Conservation (phyloP, 2,888 invertebrate species). For the Drosophila buzzatii region DNA sequence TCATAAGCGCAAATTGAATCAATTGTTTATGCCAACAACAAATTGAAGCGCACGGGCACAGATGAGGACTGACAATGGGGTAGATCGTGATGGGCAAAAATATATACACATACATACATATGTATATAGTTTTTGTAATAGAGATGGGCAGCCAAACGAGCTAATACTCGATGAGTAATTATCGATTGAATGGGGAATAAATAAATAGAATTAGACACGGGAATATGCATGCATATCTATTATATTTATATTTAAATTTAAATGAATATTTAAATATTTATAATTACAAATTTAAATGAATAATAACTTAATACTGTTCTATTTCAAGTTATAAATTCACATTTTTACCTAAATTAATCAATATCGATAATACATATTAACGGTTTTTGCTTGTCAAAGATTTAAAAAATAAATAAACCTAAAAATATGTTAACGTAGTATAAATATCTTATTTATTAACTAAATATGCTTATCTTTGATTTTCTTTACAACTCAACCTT, state of each 20-base stretch:
- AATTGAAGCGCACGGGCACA: slow-evolving; percentile 41
- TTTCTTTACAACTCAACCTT: background rate
- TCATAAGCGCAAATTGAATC: slow-evolving; percentile 72
- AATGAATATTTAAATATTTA: background rate
- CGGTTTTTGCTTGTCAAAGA: background rate
- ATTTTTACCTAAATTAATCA: too few relatives aligned
- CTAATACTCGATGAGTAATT: background rate
- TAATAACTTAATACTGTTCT: background rate
- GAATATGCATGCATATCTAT: too few relatives aligned
- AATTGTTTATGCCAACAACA: slow-evolving; percentile 67
- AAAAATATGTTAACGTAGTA: background rate
- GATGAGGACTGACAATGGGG: slow-evolving; percentile 60
- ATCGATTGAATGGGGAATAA: slow-evolving; percentile 1
- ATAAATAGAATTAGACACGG: background rate
- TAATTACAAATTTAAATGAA: background rate
- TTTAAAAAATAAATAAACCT: background rate
- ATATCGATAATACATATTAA: background rate
- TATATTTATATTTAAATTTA: too few relatives aligned
- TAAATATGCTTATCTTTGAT: background rate
- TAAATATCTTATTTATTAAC: background rate
- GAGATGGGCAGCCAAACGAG: slow-evolving; percentile 7
- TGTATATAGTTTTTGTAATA: background rate
- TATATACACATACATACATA: too few relatives aligned
- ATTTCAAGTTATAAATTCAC: too few relatives aligned
- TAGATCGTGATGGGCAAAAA: background rate